Evolutionary conservation across 2,113 vertebrate genomes (phyloP), one percentile per base, ranked within the genome.

Genomic region (Pelvicachromis taeniatus): DNA sequence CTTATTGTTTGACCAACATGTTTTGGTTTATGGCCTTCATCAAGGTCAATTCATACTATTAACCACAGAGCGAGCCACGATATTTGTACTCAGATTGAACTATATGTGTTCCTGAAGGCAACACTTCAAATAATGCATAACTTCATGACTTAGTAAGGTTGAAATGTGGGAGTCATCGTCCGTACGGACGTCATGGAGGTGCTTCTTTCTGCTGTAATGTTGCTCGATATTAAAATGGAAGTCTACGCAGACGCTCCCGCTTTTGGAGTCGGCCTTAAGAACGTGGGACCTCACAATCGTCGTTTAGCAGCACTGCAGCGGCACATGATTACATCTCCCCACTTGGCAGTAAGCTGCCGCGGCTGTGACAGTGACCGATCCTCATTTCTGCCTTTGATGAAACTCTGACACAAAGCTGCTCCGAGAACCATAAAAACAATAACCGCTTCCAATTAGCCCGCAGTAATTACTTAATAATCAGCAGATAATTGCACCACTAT

Each of bases 381-480:
- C 3, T 83, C 3, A 0, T 55, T 53, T 84, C 63, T 50, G 31
- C 55, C 73, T 56, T 61, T 33, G 80, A 78, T 84, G 33, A 83
- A 87, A 82, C 70, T 87, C 77, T 75, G 59, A 77, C 81, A 77
- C 75, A 42, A 70, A 89, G 88, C 87, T 61, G 85, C 86, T 81
- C 83, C 23, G 33, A 84, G 78, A 78, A 35, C 83, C 91, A 86
- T 90, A 88, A 93, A 89, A 91, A 91, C 88, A 93, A 90, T 83
- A 88, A 86, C 50, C 19, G 5, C 77, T 54, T 82, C 80, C 81
- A 91, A 92, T 94, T 88, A 92, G 82, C 56, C n/a, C 10, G 1
- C 59, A 70, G 75, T 93, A 92, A 94, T 94, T 58, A 91, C 84
- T 90, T 81, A 55, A 90, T 91, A 91, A 94, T 81, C 65, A 79